phyloP scores from a whole-genome alignment of 2,888 invertebrate genomes.

The Stratiomys singularior region DNA sequence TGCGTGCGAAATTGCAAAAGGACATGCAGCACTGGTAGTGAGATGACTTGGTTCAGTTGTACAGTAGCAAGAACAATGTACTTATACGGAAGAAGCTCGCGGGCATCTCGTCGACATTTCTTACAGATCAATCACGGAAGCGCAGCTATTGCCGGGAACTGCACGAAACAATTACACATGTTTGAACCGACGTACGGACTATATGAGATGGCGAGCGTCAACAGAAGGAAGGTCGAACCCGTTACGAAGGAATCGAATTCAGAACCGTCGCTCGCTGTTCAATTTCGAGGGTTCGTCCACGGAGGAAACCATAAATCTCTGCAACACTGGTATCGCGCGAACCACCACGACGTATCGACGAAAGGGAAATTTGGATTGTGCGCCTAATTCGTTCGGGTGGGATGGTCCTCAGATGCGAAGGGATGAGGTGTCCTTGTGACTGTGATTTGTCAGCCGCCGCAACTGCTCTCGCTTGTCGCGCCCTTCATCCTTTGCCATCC shows the following conservation, averaged over 20 bases:
- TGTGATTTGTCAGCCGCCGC: constrained; percentile 40
- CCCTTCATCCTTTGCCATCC: constrained; percentile 33
- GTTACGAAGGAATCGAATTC: background rate
- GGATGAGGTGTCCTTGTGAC: constrained; percentile 26
- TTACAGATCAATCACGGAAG: background rate
- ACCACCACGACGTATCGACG: background rate
- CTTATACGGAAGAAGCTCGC: constrained; percentile 45
- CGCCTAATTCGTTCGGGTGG: background rate
- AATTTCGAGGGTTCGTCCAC: background rate
- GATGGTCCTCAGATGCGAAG: constrained; percentile 4
- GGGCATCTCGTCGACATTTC: constrained; percentile 45
- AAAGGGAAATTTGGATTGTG: constrained; percentile 33
- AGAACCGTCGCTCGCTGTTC: background rate
- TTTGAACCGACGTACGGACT: too few species aligned
- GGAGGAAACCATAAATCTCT: background rate
- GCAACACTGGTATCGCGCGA: background rate
- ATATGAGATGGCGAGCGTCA: background rate
- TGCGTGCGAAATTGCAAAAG: constrained; percentile 11
- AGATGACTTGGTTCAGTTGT: constrained; percentile 42
- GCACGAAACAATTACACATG: background rate
- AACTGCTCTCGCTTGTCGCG: background rate
- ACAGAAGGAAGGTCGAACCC: background rate
- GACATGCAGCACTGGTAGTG: background rate
- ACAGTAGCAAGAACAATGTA: constrained; percentile 48
- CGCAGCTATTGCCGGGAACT: background rate